phyloP scores from a whole-genome alignment of 2,797 vertebrate genomes.

The Xenops minutus region DNA sequence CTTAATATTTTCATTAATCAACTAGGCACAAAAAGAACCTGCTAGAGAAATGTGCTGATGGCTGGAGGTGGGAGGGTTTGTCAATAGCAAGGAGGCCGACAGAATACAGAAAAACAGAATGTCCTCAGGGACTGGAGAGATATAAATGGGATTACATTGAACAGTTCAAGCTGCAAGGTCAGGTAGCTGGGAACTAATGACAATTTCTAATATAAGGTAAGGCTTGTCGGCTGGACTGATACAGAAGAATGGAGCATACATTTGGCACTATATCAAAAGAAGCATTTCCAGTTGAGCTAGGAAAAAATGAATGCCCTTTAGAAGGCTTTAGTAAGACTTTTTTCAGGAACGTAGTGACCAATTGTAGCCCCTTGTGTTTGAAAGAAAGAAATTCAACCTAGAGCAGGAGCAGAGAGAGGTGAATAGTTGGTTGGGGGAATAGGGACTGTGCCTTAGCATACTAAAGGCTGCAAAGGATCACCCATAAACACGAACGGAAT shows the following conservation, averaged over 20 bases:
- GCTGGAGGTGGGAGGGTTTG: background rate
- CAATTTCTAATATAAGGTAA: background rate
- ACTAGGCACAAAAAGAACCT: background rate
- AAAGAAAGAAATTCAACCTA: background rate
- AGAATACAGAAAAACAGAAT: slow-evolving; percentile 1
- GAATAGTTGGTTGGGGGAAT: background rate
- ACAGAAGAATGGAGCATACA: background rate
- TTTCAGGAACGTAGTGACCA: background rate
- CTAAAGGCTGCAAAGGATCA: background rate
- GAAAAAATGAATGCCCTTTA: background rate
- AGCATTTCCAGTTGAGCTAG: background rate
- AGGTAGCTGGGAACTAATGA: slow-evolving; percentile 15
- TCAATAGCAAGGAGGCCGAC: slow-evolving; percentile 5
- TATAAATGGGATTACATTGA: slow-evolving; percentile 38
- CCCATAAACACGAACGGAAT: background rate
- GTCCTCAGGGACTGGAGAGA: background rate
- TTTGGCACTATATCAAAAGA: slow-evolving; percentile 11
- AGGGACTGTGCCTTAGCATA: background rate
- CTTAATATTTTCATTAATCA: slow-evolving; percentile 62
- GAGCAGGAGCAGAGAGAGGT: background rate
- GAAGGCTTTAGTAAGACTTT: background rate
- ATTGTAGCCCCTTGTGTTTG: background rate
- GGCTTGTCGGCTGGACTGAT: background rate
- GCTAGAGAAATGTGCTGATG: slow-evolving; percentile 29
- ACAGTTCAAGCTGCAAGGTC: slow-evolving; percentile 39